Conservation (phyloP, 2,113 vertebrate genomes). For the Cyphomyrus discorhynchus region DNA sequence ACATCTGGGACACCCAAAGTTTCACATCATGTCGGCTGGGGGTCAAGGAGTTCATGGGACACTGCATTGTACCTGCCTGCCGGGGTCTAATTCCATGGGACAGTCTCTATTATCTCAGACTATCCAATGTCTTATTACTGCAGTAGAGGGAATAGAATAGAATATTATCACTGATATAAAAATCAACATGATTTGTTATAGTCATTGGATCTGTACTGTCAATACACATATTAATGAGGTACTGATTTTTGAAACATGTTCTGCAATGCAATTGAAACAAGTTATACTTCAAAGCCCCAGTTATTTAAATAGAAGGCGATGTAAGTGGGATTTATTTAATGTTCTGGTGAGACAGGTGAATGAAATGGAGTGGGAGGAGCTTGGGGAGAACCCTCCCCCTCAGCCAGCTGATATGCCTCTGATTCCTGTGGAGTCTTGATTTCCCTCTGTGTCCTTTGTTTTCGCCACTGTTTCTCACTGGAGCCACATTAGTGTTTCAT, state of each 20-base stretch:
- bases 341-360: background rate
- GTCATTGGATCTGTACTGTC: background rate
- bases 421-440: background rate
- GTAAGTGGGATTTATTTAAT: constrained; percentile 3
- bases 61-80: background rate
- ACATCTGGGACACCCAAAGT: constrained; percentile 41
- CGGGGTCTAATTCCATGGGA: background rate
- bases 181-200: background rate
- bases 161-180: background rate
- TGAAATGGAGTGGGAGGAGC: background rate
- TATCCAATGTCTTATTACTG: background rate
- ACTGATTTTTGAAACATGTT: background rate
- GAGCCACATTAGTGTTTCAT: background rate
- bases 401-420: background rate
- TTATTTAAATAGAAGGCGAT: constrained; percentile 21
- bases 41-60: background rate
- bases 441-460: background rate
- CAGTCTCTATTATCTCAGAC: background rate
- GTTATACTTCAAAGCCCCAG: background rate
- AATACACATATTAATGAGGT: background rate
- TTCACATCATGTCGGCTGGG: background rate
- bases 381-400: background rate
- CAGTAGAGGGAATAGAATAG: background rate
- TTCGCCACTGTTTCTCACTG: background rate
- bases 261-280: background rate